Base-by-base conservation (phyloP, 1,140 invertebrate genomes). In the Drosophila sulfurigaster region DNA sequence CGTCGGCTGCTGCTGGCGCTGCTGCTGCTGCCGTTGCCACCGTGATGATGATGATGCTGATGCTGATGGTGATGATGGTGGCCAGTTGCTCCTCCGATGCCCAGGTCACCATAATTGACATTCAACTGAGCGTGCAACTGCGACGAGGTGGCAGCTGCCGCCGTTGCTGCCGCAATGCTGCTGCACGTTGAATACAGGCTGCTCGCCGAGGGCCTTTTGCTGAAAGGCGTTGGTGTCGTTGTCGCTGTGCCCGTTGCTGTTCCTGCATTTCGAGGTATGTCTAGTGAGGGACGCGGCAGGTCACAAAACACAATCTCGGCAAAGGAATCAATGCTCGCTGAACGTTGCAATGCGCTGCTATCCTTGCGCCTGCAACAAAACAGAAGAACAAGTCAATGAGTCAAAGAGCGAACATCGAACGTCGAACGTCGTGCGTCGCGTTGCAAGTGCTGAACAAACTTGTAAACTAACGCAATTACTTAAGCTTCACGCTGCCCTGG, bases 241-340 rank as follows among this genome's bases (percentile, higher is more conserved):
- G 71, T 56, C 51, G 70, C 73, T 10, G 35, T 38, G 7, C 20
- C 35, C 35, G 38, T 41, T 41, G 38, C 10, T n/a, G 38, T 41
- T 8, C 7, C 41, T 7, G 3, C 41, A 48, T 57, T 48, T 16
- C 78, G 75, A 25, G 79, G 90, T 75, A 91, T 81, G 13, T 88
- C 81, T 25, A 92, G 73, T 20, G 87, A 91, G 56, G 92, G 81
- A 46, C 86, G 80, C 20, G 91, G 91, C 49, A 81, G 59, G 62
- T 92, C 85, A 75, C 93, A 92, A 93, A 94, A 94, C 25, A 95
- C 94, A 6, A 95, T 94, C 80, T 96, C 95, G 25, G 95, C 95
- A 93, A 96, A 94, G 0, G 95, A 95, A 93, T 97, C 96, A 83
- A 97, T 97, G 90, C 96, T 97, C 54, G 96, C 95, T 49, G 96